Evolutionary conservation across 2,113 vertebrate species (phyloP).

Genomic region (Xyrauchen texanus): DNA sequence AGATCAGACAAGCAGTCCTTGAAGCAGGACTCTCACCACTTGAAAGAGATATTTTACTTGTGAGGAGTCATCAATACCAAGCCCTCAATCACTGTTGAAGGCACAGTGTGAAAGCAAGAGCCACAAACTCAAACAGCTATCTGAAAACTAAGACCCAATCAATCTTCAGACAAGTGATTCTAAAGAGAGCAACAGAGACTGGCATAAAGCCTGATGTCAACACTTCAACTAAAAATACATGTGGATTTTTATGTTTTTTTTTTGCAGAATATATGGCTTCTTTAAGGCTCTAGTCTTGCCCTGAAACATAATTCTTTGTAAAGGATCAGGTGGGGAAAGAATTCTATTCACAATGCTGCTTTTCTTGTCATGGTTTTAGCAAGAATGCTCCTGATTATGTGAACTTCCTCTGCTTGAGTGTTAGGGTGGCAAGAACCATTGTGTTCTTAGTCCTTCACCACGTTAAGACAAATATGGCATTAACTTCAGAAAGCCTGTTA

Average conservation of each 20-base stretch:
- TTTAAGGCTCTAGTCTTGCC: neutral
- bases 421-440: neutral
- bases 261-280: no score
- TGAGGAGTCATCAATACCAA: neutral
- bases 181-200: constrained; percentile 2
- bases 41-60: neutral
- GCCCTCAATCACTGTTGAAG: constrained; percentile 4
- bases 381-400: constrained; percentile 1
- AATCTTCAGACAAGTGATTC: constrained; percentile 36
- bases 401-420: neutral
- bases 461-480: constrained; percentile 15
- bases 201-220: neutral
- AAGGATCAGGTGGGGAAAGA: neutral
- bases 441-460: neutral
- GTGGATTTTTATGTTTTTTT: neutral
- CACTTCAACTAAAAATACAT: neutral
- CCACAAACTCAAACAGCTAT: constrained; percentile 16
- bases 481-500: constrained; percentile 17
- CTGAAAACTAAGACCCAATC: constrained; percentile 25
- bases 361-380: no score
- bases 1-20: neutral
- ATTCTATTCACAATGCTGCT: neutral
- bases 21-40: no score
- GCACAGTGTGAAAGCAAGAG: constrained; percentile 6
- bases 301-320: neutral